Evolutionary conservation across 2,888 invertebrate species (phyloP), one percentile per base, ranked within the genome.

Genomic region (Tenthredo scrophulariae): DNA sequence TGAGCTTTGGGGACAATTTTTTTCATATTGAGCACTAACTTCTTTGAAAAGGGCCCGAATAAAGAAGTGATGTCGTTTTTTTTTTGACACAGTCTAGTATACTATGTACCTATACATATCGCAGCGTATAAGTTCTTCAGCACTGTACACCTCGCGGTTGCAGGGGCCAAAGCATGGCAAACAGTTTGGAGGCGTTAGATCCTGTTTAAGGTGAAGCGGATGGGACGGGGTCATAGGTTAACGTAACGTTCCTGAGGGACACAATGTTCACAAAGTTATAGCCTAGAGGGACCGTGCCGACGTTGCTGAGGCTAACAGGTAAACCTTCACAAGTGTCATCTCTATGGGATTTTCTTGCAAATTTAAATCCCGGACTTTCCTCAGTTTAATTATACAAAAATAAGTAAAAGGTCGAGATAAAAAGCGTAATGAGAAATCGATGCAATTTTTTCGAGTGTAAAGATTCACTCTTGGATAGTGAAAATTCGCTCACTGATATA

Each of bases 201-300:
- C 62, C 62, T 80, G 80, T 58, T 80, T 79, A 62, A 80, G 62
- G 80, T 80, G 62, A 62, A 62, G 62, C 80, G 80, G 80, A 80
- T 40, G 80, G 80, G 80, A 62, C 80, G 80, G 22, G 54, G 22
- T 80, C 62, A 62, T 40, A 40, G 80, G 80, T 80, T 80, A 58
- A 80, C 58, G 62, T 80, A 62, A 80, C 80, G 62, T 80, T 80
- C 80, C 40, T 37, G 33, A 22, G 80, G 80, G 80, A 80, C 37
- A 62, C 58, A 80, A 62, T 80, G 80, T 80, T 80, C 80, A 62
- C 80, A 80, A 80, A 80, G 80, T 80, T 80, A 80, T 80, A 80
- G 80, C 80, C 62, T 26, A 50, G 77, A 77, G 77, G 33, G 77
- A 50, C 29, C 18, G 50, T 50, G 77, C 29, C 54, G 29, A 77